Evolutionary conservation across 2,888 invertebrate genomes (phyloP), one percentile per base, ranked within the genome.

Genomic region (Chrysodeixis includens): DNA sequence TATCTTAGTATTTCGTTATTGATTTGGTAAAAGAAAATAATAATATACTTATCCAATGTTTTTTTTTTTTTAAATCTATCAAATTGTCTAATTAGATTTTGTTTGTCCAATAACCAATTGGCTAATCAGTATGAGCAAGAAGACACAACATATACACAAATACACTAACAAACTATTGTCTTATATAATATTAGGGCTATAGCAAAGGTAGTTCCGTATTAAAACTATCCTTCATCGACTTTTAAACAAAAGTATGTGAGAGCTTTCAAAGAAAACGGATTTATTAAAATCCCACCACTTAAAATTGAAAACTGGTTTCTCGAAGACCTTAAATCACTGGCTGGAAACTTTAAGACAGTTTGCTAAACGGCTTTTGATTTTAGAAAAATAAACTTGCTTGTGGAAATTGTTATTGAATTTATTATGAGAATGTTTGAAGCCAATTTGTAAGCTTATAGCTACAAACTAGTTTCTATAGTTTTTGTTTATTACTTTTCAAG

Each of bases 321-420:
- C 6, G n/a, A 40, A n/a, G n/a, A 7, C 40, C n/a, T 40, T 40
- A 40, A 40, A 40, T 40, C n/a, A 40, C 40, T 40, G 40, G 40
- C 40, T 40, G 40, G 40, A n/a, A 40, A 40, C 40, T 40, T 40
- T n/a, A 40, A 40, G 40, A 40, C 40, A 40, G 40, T 40, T 40
- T 40, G 40, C n/a, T 40, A 40, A 40, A 40, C 40, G 40, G n/a
- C n/a, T 40, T 40, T 40, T 40, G 40, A n/a, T 40, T 40, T 40
- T 40, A n/a, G 5, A n/a, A 40, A 40, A 40, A 40, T 40, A 40
- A 40, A 40, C n/a, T n/a, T n/a, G n/a, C 40, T 40, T 40, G 35
- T 35, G 40, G 40, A 40, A 40, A 40, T n/a, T 40, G 40, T 40
- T 40, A 40, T 40, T 40, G 40, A 40, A 40, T 40, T n/a, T n/a